phyloP scores from a whole-genome alignment of 2,797 vertebrate genomes.

The Malacoctenus gilli region DNA sequence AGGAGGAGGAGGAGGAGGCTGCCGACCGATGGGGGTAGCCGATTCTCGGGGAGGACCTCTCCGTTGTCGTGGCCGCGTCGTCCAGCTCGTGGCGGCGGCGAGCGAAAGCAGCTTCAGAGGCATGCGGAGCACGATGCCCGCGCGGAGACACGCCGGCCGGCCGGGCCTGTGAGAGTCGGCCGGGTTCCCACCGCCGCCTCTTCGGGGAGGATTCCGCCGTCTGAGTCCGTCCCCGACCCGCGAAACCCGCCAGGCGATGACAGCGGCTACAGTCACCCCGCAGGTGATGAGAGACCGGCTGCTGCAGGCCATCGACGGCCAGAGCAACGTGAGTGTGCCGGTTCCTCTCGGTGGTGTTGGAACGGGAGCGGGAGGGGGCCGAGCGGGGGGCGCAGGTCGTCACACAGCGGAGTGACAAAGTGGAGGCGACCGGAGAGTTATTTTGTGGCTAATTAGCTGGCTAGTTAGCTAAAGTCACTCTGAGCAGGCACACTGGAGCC shows the following conservation, averaged over 20 bases:
- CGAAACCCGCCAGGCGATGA: constrained; percentile 87
- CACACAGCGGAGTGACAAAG: constrained; percentile 7
- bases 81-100: constrained; percentile 16
- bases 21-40: constrained; percentile 64
- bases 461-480: constrained; percentile 31
- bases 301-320: constrained; percentile 92
- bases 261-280: constrained; percentile 90
- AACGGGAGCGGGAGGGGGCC: not conserved
- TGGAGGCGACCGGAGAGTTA: constrained; percentile 8
- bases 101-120: constrained; percentile 32
- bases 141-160: constrained; percentile 6
- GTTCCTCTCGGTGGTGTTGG: not conserved
- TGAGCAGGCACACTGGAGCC: not conserved
- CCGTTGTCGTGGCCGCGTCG: not conserved
- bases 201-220: constrained; percentile 59
- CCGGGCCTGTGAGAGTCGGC: constrained; percentile 61
- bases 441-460: constrained; percentile 55
- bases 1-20: constrained; percentile 56
- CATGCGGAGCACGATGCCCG: constrained; percentile 57
- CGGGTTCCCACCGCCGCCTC: constrained; percentile 54
- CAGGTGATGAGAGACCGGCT: constrained; percentile 95
- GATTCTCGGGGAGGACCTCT: constrained; percentile 30
- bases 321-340: constrained; percentile 89
- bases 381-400: constrained; percentile 1
- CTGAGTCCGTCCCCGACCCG: constrained; percentile 75